phyloP scores from a whole-genome alignment of 2,797 vertebrate genomes.

The Myotis planiceps region DNA sequence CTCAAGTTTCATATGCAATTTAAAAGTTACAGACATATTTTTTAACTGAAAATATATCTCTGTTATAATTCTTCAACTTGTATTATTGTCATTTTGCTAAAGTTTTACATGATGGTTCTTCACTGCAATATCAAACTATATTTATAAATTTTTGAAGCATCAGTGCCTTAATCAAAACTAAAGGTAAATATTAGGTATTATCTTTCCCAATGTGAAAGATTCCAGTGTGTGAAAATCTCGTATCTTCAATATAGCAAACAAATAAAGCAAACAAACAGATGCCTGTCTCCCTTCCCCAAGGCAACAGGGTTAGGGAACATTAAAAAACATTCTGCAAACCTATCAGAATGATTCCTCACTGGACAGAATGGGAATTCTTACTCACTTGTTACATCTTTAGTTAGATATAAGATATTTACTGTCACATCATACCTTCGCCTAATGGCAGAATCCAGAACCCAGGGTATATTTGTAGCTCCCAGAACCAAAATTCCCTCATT shows the following conservation, averaged over 20 bases:
- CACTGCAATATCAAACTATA: background rate
- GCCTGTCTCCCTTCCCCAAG: background rate
- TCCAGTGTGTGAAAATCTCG: background rate
- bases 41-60: background rate
- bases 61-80: background rate
- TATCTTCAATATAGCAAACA: background rate
- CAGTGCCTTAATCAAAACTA: background rate
- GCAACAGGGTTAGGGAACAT: background rate
- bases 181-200: background rate
- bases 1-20: background rate
- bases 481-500: constrained; percentile 98
- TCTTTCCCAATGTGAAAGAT: background rate
- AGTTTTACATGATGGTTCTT: background rate
- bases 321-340: background rate
- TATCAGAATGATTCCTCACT: background rate
- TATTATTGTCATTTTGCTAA: background rate
- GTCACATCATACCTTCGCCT: constrained; percentile 92
- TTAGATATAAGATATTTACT: constrained; percentile 1
- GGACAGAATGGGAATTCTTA: background rate
- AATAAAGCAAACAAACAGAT: background rate
- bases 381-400: background rate
- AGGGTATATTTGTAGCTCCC: constrained; percentile 99
- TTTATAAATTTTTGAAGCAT: background rate
- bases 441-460: constrained; percentile 99
- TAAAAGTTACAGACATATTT: constrained; percentile 9